Evolutionary conservation across 2,113 vertebrate genomes (phyloP), one percentile per base, ranked within the genome.

Genomic region (Riparia riparia): DNA sequence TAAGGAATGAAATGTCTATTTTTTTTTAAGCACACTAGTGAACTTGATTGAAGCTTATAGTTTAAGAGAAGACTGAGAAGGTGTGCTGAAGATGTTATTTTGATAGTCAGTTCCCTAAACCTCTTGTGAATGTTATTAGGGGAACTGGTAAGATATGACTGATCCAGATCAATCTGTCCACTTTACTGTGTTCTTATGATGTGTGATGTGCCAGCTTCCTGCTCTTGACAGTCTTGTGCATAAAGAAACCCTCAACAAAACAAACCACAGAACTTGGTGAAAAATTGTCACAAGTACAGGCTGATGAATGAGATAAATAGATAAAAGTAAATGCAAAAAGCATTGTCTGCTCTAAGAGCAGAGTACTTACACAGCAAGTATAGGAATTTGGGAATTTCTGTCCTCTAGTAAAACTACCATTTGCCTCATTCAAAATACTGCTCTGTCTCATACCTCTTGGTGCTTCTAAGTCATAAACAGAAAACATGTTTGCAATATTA

Each of bases 281-380:
- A 71, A 68, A 73, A 28, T 22, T 57, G 49, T 82, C 37, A 72
- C 31, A 91, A 84, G 20, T 57, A 12, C 34, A 82, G 32, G 14
- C 12, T 53, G 50, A 42, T 80, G 29, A 8, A 32, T 25, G 16
- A 82, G 31, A 31, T 70, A 66, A 83, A 65, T 6, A 17, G 19
- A 47, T n/a, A 54, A 47, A 82, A 94, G 22, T 70, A 72, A 65
- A 88, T 88, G 68, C 79, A 70, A 82, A 58, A 92, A 32, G 14
- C 14, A 39, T 11, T 56, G 6, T 80, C 50, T 92, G 68, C 74
- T 94, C 32, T 73, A 51, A 83, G 74, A 95, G 70, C 49, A 72
- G n/a, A 56, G 9, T 16, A 11, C 25, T 76, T 72, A n/a, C 11
- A 71, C 8, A 58, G 37, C 21, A 72, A 57, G 15, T 9, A 26